These are phyloP conservation scores for Scaeva pyrastri DNA, from an alignment of 2,888 invertebrate species.

Conservation along the genomic window DNA sequence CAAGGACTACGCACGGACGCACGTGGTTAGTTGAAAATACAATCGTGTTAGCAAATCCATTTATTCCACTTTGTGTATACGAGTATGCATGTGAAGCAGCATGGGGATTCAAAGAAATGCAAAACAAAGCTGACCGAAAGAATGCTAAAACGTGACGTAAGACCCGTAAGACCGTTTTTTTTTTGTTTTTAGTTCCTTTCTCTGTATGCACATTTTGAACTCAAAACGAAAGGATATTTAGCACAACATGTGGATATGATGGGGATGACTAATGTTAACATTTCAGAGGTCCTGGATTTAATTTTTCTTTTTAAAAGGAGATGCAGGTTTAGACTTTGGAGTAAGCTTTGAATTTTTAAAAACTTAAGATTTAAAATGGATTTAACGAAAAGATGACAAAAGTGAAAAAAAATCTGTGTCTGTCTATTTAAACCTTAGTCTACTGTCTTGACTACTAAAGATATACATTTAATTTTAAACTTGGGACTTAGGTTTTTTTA, in stretches of 20 bases:
- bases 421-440: too few relatives aligned
- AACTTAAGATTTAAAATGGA: too few relatives aligned
- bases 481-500: too few relatives aligned
- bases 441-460: too few relatives aligned
- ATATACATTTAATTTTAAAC: too few relatives aligned
- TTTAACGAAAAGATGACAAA: too few relatives aligned
- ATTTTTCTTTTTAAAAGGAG: background rate
- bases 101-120: background rate
- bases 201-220: background rate
- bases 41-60: slow-evolving; percentile 29
- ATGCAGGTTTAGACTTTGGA: too few relatives aligned
- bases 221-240: background rate
- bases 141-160: slow-evolving; percentile 38
- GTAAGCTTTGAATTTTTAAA: too few relatives aligned
- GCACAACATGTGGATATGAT: background rate
- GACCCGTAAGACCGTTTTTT: background rate
- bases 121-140: slow-evolving; percentile 20
- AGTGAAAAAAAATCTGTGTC: too few relatives aligned
- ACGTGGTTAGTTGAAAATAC: slow-evolving; percentile 32
- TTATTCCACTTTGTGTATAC: slow-evolving; percentile 25
- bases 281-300: background rate
- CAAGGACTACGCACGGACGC: background rate
- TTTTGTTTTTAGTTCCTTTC: too few relatives aligned
- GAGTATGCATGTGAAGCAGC: background rate
- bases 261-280: background rate